phyloP scores from a whole-genome alignment of 2,797 vertebrate genomes.

The Spatula versicolor region DNA sequence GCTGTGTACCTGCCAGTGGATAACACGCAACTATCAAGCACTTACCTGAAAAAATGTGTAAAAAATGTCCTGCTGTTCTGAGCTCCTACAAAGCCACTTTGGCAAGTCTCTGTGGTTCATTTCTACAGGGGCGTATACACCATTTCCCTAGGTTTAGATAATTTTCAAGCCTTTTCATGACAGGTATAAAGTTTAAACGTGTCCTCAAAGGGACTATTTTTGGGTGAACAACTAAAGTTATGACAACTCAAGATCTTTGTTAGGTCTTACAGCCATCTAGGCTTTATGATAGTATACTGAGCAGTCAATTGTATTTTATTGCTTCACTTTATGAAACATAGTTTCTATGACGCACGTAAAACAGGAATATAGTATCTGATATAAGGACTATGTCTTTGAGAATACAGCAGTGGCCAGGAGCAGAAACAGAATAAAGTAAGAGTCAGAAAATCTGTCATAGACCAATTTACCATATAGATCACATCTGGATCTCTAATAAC shows the following conservation, averaged over 20 bases:
- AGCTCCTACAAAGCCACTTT: background rate
- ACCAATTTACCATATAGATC: background rate
- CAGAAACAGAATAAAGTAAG: background rate
- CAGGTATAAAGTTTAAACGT: background rate
- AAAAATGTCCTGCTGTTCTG: background rate
- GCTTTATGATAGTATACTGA: background rate
- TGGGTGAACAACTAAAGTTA: background rate
- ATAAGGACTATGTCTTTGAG: background rate
- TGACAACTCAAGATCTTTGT: background rate
- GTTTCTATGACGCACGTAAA: background rate
- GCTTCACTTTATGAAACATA: background rate
- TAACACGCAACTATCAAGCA: background rate
- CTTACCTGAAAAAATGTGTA: background rate
- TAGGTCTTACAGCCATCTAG: background rate
- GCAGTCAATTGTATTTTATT: background rate
- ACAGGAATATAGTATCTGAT: background rate
- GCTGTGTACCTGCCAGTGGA: background rate
- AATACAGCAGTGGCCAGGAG: background rate
- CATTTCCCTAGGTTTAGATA: background rate
- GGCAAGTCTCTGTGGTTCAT: background rate
- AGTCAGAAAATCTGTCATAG: background rate
- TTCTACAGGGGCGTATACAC: background rate
- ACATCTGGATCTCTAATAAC: background rate
- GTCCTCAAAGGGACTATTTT: background rate
- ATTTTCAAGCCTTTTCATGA: background rate